A percentile compares a stretch with the other conserved stretches of the same genome.
These are phyloP conservation scores for Drosophila engyochracea DNA, from an alignment of 2,888 invertebrate genomes.

Conservation along the genomic window DNA sequence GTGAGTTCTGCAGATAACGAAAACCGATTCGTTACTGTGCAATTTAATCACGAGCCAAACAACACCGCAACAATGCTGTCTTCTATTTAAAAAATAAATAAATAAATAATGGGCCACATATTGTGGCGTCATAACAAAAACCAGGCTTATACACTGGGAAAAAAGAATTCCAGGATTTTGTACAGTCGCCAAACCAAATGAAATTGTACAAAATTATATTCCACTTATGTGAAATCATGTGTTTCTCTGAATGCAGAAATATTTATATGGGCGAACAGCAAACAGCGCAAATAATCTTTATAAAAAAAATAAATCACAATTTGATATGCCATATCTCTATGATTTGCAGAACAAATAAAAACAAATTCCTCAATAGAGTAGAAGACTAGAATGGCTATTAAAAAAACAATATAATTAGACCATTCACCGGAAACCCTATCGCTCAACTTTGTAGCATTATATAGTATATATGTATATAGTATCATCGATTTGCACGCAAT, in stretches of 20 bases:
- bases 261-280: neutral
- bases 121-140: constrained; percentile 4
- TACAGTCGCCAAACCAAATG: neutral
- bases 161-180: neutral
- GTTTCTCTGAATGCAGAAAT: neutral
- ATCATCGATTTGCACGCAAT: neutral
- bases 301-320: neutral
- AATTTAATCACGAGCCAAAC: constrained; percentile 57
- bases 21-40: constrained; percentile 33
- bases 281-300: neutral
- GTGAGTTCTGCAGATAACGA: constrained; percentile 40
- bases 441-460: neutral
- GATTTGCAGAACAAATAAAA: neutral
- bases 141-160: neutral
- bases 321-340: neutral
- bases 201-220: neutral
- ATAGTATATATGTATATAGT: neutral
- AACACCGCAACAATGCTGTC: neutral
- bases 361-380: neutral
- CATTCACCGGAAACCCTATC: neutral
- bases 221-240: neutral
- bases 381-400: neutral
- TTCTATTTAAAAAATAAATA: neutral
- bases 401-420: neutral
- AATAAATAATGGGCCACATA: neutral